phyloP scores from a whole-genome alignment of 1,140 invertebrate genomes.

The Drosophila ohnishii region DNA sequence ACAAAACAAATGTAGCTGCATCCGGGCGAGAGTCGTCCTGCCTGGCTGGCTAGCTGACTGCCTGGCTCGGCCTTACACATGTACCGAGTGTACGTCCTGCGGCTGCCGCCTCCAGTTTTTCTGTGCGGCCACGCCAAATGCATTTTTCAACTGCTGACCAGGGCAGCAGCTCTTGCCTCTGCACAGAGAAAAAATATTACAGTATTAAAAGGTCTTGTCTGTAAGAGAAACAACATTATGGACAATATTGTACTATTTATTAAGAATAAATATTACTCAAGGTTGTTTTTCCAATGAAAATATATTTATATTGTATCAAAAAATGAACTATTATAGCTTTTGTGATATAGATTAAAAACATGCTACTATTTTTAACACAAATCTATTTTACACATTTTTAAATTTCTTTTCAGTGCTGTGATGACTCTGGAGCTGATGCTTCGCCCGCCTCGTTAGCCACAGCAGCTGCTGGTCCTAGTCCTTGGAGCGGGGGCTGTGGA shows the following conservation, averaged over 20 bases:
- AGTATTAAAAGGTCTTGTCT: background rate
- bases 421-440: constrained; percentile 12
- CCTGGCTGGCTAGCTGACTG: constrained; percentile 1
- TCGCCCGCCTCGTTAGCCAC: constrained; percentile 44
- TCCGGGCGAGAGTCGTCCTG: constrained; percentile 34
- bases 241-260: too few species aligned
- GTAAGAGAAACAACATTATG: too few species aligned
- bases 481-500: background rate
- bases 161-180: constrained; percentile 5
- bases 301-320: too few species aligned
- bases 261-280: background rate
- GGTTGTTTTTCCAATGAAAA: background rate
- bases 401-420: constrained; percentile 1
- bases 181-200: background rate
- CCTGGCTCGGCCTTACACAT: constrained; percentile 41
- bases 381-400: background rate
- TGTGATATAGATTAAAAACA: too few species aligned
- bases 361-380: too few species aligned
- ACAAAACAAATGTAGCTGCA: constrained; percentile 59
- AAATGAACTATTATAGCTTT: too few species aligned
- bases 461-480: constrained; percentile 20
- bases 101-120: constrained; percentile 37
- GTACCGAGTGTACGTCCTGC: constrained; percentile 30
- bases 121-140: constrained; percentile 49
- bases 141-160: constrained; percentile 58